These are phyloP conservation scores for Antrozous pallidus DNA, from an alignment of 2,797 vertebrate genomes.

Conservation along the genomic window DNA sequence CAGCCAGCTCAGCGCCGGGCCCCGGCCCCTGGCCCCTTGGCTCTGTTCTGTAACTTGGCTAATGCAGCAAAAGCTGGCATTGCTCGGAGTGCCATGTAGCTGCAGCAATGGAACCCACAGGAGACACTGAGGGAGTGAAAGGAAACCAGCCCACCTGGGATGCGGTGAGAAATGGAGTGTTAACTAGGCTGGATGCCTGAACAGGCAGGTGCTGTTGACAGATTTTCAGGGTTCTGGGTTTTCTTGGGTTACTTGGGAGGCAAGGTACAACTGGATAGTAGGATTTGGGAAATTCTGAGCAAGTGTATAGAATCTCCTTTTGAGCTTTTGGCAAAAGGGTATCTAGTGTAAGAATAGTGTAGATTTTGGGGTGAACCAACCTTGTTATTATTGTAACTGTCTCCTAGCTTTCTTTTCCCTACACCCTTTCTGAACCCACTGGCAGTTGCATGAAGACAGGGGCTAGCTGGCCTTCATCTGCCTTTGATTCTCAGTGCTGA, in stretches of 20 bases:
- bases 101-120: background rate
- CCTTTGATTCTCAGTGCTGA: background rate
- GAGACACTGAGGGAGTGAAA: background rate
- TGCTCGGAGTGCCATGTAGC: background rate
- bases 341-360: background rate
- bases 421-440: background rate
- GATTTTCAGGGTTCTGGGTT: background rate
- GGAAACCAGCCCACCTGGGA: background rate
- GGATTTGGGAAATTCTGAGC: background rate
- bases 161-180: background rate
- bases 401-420: background rate
- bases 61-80: too few relatives aligned
- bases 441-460: background rate
- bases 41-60: background rate
- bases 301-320: background rate
- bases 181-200: background rate
- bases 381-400: background rate
- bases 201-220: background rate
- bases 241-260: background rate
- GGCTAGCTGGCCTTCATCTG: background rate
- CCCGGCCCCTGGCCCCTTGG: background rate
- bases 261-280: background rate
- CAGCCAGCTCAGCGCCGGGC: background rate
- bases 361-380: background rate
- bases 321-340: background rate